Conservation (phyloP, 2,797 vertebrate genomes). For the Sarcophilus harrisii region DNA sequence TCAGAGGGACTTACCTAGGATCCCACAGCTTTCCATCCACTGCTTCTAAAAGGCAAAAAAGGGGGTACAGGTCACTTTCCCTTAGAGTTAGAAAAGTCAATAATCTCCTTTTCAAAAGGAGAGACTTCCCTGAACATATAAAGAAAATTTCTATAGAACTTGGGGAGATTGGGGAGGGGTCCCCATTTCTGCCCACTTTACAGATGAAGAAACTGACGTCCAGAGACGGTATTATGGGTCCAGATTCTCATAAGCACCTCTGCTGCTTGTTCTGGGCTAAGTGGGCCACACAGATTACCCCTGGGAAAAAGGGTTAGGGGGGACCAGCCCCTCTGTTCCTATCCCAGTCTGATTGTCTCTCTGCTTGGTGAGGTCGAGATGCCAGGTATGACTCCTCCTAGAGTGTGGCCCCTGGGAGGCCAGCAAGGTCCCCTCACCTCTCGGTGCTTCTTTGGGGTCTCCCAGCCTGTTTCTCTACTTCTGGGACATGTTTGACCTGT, state of each 20-base stretch:
- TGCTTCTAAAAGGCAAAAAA: background rate
- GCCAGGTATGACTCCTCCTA: background rate
- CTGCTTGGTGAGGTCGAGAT: too few species aligned
- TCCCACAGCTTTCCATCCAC: background rate
- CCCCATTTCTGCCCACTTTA: background rate
- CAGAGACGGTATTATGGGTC: background rate
- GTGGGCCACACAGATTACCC: background rate
- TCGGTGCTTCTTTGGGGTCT: background rate
- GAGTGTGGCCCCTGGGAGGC: background rate
- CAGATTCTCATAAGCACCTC: background rate
- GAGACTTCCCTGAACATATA: background rate
- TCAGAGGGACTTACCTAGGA: background rate
- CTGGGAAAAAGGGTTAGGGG: background rate
- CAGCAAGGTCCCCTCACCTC: background rate
- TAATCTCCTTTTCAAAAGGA: background rate
- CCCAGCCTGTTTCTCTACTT: background rate
- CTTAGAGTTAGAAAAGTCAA: background rate
- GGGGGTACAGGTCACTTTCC: too few species aligned
- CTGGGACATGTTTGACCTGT: background rate
- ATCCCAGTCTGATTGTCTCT: background rate
- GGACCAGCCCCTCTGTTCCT: background rate
- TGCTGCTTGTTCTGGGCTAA: background rate
- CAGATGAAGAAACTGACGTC: background rate
- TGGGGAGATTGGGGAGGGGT: background rate
- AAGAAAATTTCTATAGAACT: background rate